Evolutionary conservation across 2,797 vertebrate genomes (phyloP), one percentile per base, ranked within the genome.

Genomic region (Botia kubotai): DNA sequence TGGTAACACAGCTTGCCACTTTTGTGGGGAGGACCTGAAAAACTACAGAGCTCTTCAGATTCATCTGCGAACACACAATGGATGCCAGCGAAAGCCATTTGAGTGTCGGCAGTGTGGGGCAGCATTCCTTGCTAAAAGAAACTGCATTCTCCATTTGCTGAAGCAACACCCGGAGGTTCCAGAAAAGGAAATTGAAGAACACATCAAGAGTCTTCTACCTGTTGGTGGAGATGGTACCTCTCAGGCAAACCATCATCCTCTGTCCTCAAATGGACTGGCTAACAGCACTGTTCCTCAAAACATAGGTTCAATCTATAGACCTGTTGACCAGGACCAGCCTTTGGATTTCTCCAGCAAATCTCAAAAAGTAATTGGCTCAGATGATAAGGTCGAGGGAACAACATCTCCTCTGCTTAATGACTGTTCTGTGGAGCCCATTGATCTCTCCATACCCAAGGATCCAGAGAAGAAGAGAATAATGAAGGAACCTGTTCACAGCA

Each of bases 141-240:
- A 97, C 83, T 99, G 97, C 88, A 93, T 98, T 89, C 97, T 98
- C 83, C 97, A 99, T 87, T 93, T 99, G 83, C 95, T 97, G 52
- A 98, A 98, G 90, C 97, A 98, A 87, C 98, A 99, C 88, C 93
- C 96, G 0, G 95, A 98, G 0, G 95, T 99, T 72, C 96, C 96
- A 12, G 98, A 99, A 89, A 89, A 90, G 0, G 96, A 98, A 90
- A 96, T 98, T 0, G 97, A 99, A 82, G 96, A 95, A 60, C 96
- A 97, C 39, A 95, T 99, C 33, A 90, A 96, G 83, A 93, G 91
- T 0, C 91, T 95, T 0, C 89, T 93, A 43, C 94, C 93, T 1
- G 88, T 91, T 2, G 58, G 88, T 43, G 83, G 87, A 23, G 82
- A 87, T 16, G 62, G 91, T 3, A 12, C 90, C 0, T 52, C 87